Evolutionary conservation across 2,888 invertebrate genomes (phyloP), one percentile per base, ranked within the genome.

Genomic region (Caenorhabditis sulstoni): DNA sequence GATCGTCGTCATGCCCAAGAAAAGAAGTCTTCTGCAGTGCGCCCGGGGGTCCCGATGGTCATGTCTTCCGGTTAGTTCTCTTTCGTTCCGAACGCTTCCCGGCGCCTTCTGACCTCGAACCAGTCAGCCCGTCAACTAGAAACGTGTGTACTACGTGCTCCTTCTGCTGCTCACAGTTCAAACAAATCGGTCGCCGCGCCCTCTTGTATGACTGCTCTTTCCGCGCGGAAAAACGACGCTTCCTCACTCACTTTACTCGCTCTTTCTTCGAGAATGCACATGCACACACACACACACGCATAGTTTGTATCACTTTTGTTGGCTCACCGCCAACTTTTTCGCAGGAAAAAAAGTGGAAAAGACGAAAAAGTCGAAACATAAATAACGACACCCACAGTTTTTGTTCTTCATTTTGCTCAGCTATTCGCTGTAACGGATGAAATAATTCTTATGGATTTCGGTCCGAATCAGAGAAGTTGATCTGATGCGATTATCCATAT

Each of bases 1-100:
- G 79, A 79, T 50, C 74, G 74, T n/a, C 74, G 79, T 12, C 79
- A 79, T 55, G 79, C 79, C 3, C 74, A 70, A 58, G 79, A 79
- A 16, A 41, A 65, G 44, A 79, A 79, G 58, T 70, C 79, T 12
- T 29, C 29, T 39, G 7, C 20, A 58, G 37, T 41, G 49, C 73
- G 73, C 22, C 64, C 55, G 35, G 73, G 64, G 29, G 57, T 73
- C n/a, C 73, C 73, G 23, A 44, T 73, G n/a, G 58, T 64, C 29
- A 64, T 64, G 64, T 50, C 64, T 35, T 41, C 73, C 41, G 73
- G 73, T 73, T 58, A 64, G 71, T 65, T 50, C 8, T 23, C 35
- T 45, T 44, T 16, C 23, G 18, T 39, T 35, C 39, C 58, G 41
- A 59, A 61, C 39, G 44, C 52, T 37, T 29, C 64, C 45, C 35